A percentile compares a stretch with the other conserved stretches of the same genome.
Evolutionary conservation across 2,797 vertebrate species (phyloP).

Genomic region (Trachops cirrhosus): DNA sequence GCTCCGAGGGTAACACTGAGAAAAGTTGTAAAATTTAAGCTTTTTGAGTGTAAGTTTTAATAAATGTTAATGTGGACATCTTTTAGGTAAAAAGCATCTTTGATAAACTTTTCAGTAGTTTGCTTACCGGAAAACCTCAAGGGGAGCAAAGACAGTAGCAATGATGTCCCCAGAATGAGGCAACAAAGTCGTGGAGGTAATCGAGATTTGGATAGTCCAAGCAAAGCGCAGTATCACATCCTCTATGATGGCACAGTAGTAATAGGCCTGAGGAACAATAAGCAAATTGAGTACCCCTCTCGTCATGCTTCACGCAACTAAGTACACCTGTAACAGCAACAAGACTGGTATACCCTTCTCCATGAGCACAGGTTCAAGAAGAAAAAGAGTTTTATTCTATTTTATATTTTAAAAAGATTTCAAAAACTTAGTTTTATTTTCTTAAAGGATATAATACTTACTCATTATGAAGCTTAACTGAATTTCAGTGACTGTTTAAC

Average conservation of each 20-base stretch:
- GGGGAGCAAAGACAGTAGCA: slow-evolving; percentile 92
- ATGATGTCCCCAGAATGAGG: slow-evolving; percentile 88
- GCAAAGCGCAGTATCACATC: slow-evolving; percentile 95
- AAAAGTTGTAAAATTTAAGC: slow-evolving; percentile 10
- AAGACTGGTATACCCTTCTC: neutral
- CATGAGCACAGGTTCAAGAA: neutral
- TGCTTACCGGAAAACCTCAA: slow-evolving; percentile 96
- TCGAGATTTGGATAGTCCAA: slow-evolving; percentile 93
- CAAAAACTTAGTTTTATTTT: neutral
- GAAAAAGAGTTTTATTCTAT: neutral
- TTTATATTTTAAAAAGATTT: slow-evolving; percentile 27
- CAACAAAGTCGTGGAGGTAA: slow-evolving; percentile 82
- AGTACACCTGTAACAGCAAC: neutral
- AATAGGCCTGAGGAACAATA: slow-evolving; percentile 90
- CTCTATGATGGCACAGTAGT: slow-evolving; percentile 98
- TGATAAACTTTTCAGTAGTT: neutral
- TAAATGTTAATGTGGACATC: slow-evolving; percentile 4
- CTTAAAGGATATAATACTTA: neutral
- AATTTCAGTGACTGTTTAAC: slow-evolving; percentile 41
- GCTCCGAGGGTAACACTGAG: slow-evolving; percentile 19
- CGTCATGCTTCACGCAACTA: neutral
- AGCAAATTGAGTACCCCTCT: slow-evolving; percentile 23
- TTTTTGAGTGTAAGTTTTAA: slow-evolving; percentile 22
- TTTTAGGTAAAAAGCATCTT: neutral
- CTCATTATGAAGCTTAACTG: slow-evolving; percentile 28